phyloP scores from a whole-genome alignment of 2,113 vertebrate genomes.

The Notechis scutatus region DNA sequence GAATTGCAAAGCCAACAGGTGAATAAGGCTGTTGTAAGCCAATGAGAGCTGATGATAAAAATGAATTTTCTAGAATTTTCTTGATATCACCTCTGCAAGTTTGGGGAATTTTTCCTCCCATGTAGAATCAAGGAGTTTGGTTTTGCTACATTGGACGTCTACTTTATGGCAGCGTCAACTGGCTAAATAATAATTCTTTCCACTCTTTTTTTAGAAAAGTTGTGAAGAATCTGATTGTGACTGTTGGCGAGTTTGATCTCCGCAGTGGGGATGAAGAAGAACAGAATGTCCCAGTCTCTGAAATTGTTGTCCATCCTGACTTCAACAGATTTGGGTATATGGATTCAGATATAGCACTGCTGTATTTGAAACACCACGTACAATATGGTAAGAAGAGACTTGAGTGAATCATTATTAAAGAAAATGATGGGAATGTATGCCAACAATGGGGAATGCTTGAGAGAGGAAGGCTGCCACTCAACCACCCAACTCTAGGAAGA shows the following conservation, averaged over 20 bases:
- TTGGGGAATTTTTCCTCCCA: not conserved
- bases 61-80: not conserved
- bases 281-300: not conserved
- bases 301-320: not conserved
- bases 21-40: not conserved
- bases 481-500: not conserved
- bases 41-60: not conserved
- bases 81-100: not conserved
- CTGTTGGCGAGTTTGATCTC: not conserved
- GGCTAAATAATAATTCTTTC: not conserved
- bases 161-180: not conserved
- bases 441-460: not conserved
- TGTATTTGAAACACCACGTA: conserved; percentile 2
- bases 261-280: not conserved
- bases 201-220: not conserved
- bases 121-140: not conserved
- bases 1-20: not conserved
- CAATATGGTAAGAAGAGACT: not conserved
- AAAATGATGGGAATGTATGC: not conserved
- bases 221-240: conserved; percentile 4
- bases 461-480: not conserved
- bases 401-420: not conserved
- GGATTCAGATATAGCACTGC: not conserved
- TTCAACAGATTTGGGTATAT: not conserved
- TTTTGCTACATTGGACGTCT: not conserved